phyloP scores from a whole-genome alignment of 2,113 vertebrate species.

The Barbus barbus region DNA sequence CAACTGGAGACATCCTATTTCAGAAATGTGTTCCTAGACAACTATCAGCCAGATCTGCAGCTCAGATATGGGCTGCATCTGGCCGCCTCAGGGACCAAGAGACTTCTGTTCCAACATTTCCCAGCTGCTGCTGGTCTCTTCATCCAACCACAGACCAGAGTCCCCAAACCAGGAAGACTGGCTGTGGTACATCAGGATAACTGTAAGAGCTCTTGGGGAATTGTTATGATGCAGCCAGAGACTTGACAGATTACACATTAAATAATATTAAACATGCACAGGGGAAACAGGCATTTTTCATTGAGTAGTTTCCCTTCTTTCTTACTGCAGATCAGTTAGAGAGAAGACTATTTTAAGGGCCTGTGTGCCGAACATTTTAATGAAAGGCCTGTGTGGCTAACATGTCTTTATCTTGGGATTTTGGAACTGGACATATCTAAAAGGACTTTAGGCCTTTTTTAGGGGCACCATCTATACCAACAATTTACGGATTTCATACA shows the following conservation, averaged over 20 bases:
- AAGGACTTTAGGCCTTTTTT: not conserved
- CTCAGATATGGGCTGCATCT: too few species aligned
- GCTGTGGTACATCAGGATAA: too few species aligned
- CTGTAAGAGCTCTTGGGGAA: too few species aligned
- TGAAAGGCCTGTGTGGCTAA: not conserved
- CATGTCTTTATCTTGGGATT: not conserved
- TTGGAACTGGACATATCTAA: not conserved
- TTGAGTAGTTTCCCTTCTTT: not conserved
- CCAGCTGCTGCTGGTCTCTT: too few species aligned
- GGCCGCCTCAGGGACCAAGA: too few species aligned
- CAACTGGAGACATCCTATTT: too few species aligned
- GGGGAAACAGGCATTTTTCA: not conserved
- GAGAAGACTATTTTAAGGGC: not conserved
- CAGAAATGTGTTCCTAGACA: too few species aligned
- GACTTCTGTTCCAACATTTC: too few species aligned
- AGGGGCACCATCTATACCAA: not conserved
- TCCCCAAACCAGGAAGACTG: too few species aligned
- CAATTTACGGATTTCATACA: not conserved
- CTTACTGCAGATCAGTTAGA: not conserved
- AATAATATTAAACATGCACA: not conserved
- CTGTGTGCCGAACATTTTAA: not conserved
- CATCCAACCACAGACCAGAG: too few species aligned
- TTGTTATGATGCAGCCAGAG: too few species aligned
- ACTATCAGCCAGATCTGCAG: too few species aligned
- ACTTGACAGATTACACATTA: not conserved